These are phyloP conservation scores for Scatophagus argus DNA, from an alignment of 2,113 vertebrate genomes.

Conservation along the genomic window DNA sequence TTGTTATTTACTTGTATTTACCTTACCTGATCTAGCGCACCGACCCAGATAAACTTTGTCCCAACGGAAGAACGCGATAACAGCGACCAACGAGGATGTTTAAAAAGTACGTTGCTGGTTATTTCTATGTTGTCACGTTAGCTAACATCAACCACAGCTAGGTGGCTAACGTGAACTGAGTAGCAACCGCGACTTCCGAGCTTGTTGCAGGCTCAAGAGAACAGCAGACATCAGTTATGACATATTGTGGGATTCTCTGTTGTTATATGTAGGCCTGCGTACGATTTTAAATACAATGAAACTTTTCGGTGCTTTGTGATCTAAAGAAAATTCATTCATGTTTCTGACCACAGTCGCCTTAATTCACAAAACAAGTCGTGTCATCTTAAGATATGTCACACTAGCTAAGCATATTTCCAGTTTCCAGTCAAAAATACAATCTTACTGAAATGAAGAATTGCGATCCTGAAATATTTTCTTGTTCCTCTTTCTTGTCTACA, in stretches of 20 bases:
- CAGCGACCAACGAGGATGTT: slow-evolving; percentile 80
- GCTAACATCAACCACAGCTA: slow-evolving; percentile 36
- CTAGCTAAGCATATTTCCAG: not conserved
- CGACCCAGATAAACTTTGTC: not conserved
- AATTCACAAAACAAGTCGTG: not conserved
- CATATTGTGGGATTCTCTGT: not conserved
- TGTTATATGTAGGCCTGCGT: too few species aligned
- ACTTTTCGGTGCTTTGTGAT: not conserved
- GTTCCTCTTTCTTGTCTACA: not conserved
- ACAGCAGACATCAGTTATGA: not conserved
- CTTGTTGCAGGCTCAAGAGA: not conserved
- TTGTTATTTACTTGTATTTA: slow-evolving; percentile 12
- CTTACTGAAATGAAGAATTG: not conserved
- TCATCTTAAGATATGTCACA: not conserved
- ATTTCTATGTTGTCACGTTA: slow-evolving; percentile 28
- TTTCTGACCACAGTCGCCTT: not conserved
- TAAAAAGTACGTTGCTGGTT: slow-evolving; percentile 82
- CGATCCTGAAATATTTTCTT: not conserved
- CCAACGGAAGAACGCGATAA: slow-evolving; percentile 8
- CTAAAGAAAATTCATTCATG: not conserved
- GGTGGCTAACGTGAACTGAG: slow-evolving; percentile 50
- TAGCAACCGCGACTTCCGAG: not conserved
- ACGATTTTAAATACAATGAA: too few species aligned
- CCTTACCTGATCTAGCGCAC: not conserved
- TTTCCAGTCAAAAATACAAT: not conserved